Base-by-base conservation (phyloP, 2,888 invertebrate genomes). In the Ophion obscuratus region DNA sequence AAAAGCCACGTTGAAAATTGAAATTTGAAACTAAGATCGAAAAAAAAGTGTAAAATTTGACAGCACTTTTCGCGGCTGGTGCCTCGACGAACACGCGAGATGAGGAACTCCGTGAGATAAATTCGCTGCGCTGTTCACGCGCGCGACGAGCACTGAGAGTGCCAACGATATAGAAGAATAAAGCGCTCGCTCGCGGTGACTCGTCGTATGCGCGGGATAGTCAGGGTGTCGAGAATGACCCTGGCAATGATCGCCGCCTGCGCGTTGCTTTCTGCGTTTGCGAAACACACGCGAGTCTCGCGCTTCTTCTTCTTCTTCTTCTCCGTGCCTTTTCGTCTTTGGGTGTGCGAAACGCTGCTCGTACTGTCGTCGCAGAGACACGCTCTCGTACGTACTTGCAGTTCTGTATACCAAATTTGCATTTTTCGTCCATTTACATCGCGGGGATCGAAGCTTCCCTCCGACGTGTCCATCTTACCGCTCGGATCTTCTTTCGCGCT, bases 171-270 rank as follows among this genome's bases (percentile, higher is more conserved):
- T 53, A 53, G 74, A 78, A 82, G 86, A 82, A 73, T 77, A 82
- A 61, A 86, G 80, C 81, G 68, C 74, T 74, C 74, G 53, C 44
- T 44, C 53, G 61, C 61, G 61, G 62, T 62, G 44, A 62, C 24
- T 70, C 71, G 74, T 53, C 40, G 40, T 40, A 9, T 40, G 40
- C 40, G 36, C 76, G 81, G 36, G 67, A 74, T 78, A 85, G 86
- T 88, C 86, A 81, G 87, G 85, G 86, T 88, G 87, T 87, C 80
- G 86, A 83, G 66, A 86, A 86, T 92, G 93, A 93, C 93, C 93
- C 93, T 93, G 94, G 94, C 94, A 93, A 91, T 93, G 93, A 93
- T 91, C 89, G 91, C 93, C 94, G 94, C 94, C 93, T 94, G 94
- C 94, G 94, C 94, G 91, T 89, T 90, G 88, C 87, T 86, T 84